Evolutionary conservation across 2,888 invertebrate species (phyloP), one percentile per base, ranked within the genome.

Genomic region (Agriopis leucophaearia): DNA sequence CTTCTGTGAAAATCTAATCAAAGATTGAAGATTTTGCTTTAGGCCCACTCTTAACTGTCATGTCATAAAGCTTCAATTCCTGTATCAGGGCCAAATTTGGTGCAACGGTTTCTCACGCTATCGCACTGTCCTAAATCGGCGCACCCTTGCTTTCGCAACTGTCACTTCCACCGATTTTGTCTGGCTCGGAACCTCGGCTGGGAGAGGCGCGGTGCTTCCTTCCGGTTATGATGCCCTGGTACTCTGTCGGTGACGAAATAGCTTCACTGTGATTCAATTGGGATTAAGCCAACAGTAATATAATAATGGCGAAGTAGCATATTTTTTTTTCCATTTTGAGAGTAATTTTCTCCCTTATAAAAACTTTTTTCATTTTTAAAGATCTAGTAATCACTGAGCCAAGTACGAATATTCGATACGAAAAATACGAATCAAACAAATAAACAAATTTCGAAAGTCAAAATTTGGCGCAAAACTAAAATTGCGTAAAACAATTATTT

Each of bases 91-190:
- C 35, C 44, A 27, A 66, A 56, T 64, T 47, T 51, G 50, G 52
- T 59, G 61, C 51, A 56, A 16, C 52, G 47, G 65, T 70, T 72
- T 82, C 83, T 76, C 79, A 79, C 79, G 77, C 75, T 69, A 76
- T 68, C 74, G 73, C 74, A 69, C 64, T 71, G 75, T 70, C 69
- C 75, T 58, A 75, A 64, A 77, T 75, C 65, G 75, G 73, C 76
- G 74, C 81, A 80, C 83, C 84, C 82, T 73, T 66, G 69, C 69
- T 84, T 81, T 78, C 81, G 76, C 78, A 80, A 84, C 78, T 78
- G 77, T 79, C 82, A 75, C 78, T 72, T 73, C 71, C 73, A 74
- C 69, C 73, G 68, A 74, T 74, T 74, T 70, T 66, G 72, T 76
- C 74, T 68, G 73, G 73, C 64, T 74, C 47, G 56, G 55, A 58